Evolutionary conservation across 2,113 vertebrate species (phyloP).

Genomic region (Mustelus asterias): DNA sequence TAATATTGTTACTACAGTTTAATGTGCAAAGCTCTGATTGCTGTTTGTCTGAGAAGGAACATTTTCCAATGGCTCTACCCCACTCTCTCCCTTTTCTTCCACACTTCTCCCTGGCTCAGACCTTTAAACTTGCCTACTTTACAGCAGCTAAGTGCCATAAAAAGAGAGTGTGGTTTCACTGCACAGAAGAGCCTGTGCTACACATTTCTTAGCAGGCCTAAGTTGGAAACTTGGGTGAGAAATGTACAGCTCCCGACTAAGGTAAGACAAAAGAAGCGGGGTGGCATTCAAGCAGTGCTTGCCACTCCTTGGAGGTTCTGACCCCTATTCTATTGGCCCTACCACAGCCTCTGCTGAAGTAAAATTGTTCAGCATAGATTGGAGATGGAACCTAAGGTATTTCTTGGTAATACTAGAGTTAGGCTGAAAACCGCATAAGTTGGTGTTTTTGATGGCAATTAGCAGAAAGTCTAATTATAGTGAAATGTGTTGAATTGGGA

Average conservation of each 20-base stretch:
- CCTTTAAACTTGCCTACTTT: too few relatives aligned
- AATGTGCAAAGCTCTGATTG: background rate
- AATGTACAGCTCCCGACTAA: too few relatives aligned
- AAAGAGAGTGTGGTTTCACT: too few relatives aligned
- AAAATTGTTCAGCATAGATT: background rate
- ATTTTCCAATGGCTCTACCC: background rate
- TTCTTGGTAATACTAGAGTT: background rate
- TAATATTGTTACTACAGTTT: slow-evolving; percentile 18
- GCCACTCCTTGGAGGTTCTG: too few relatives aligned
- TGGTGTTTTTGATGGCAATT: background rate
- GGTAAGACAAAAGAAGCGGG: too few relatives aligned
- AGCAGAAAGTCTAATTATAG: background rate
- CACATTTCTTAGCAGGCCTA: too few relatives aligned
- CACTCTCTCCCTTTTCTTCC: background rate
- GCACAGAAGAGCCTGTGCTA: too few relatives aligned
- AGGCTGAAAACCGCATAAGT: background rate
- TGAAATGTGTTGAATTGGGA: background rate
- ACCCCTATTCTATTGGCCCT: background rate
- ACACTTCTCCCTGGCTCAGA: too few relatives aligned
- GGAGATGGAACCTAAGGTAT: background rate
- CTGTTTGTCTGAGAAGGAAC: background rate
- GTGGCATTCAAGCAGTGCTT: too few relatives aligned
- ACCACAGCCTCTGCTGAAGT: background rate
- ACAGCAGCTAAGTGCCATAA: too few relatives aligned
- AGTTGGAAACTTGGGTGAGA: too few relatives aligned